Evolutionary conservation across 1,140 invertebrate genomes (phyloP), one percentile per base, ranked within the genome.

Genomic region (Euglossa dilemma): DNA sequence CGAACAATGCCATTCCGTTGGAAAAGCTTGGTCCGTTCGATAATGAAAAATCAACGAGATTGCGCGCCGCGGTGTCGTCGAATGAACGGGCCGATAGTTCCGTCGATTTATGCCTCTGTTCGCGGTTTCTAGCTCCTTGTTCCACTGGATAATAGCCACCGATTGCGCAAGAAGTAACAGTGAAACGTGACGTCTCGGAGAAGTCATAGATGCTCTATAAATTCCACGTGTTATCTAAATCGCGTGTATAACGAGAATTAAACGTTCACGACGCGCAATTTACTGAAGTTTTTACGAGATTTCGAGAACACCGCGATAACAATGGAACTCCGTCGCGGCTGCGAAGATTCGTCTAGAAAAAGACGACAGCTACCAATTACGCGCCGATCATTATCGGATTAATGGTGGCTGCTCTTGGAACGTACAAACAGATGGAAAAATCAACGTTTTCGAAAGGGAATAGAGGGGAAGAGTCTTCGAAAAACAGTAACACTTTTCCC

Each of bases 351-450:
- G 14, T 25, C 75, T 25, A 57, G 57, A 54, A 12, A n/a, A 6
- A 67, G 18, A 2, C 6, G 25, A 2, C 43, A 69, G 18, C 14
- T 59, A 52, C n/a, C 70, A 76, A 85, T 86, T 83, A 76, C 59
- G 43, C 54, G 57, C 50, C 66, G 67, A 80, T 70, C 52, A 79
- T 83, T 79, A 79, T 83, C 72, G 63, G 63, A 59, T 74, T 36
- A 82, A 87, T 59, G 67, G 25, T 12, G 28, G 23, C 25, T 56
- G 36, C 36, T 54, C 47, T 45, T 36, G 23, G 50, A 6, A 73
- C 12, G 11, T 16, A 73, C 54, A 43, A 7, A 56, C 18, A n/a
- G 12, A 6, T 12, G 36, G 12, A 43, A 14, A 2, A 36, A 36
- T 36, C 54, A 54, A 77, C 50, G 16, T 56, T 2, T 76, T 50